phyloP scores from a whole-genome alignment of 2,797 vertebrate genomes.

The Tarsius wallacei region DNA sequence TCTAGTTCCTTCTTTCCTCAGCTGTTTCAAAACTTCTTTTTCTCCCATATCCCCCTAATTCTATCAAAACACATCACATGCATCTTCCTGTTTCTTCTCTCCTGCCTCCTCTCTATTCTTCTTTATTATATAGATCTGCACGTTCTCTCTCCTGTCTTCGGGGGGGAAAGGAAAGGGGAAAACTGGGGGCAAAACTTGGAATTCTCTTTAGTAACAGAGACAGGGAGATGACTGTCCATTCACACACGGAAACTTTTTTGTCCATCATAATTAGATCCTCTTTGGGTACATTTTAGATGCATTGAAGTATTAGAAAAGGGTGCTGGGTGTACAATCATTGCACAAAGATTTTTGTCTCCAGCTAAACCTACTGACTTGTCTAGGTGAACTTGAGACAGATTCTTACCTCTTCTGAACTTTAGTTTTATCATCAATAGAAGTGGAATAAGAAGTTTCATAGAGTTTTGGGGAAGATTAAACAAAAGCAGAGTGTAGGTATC shows the following conservation, averaged over 20 bases:
- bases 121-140: background rate
- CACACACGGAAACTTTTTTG: background rate
- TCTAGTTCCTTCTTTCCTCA: background rate
- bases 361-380: too few species aligned
- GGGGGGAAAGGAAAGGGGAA: background rate
- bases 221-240: background rate
- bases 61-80: background rate
- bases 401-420: background rate
- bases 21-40: background rate
- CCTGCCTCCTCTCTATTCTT: background rate
- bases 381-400: too few species aligned
- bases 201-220: background rate
- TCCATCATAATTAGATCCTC: background rate
- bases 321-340: fast-evolving
- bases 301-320: background rate
- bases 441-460: background rate
- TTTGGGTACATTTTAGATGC: background rate
- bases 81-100: background rate
- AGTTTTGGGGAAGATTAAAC: background rate
- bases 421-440: background rate
- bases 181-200: background rate
- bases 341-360: background rate
- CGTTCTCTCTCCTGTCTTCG: background rate
- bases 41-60: background rate
- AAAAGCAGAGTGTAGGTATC: background rate